Evolutionary conservation across 2,113 vertebrate species (phyloP).

Genomic region (Stigmatopora nigra): DNA sequence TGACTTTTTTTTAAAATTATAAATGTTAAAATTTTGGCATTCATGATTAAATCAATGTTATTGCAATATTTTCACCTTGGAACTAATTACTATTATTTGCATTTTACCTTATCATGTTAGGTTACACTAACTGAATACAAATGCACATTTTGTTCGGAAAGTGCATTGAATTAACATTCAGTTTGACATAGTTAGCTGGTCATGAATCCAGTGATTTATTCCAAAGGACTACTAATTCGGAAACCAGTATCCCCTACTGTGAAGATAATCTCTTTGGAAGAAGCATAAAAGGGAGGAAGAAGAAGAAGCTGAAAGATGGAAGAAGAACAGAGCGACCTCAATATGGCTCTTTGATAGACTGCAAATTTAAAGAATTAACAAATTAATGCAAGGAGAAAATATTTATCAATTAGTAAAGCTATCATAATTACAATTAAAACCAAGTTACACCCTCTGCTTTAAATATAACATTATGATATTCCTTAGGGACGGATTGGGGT

Average conservation of each 20-base stretch:
- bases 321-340: neutral
- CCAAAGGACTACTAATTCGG: conserved; percentile 19
- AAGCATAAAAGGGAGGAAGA: conserved; percentile 13
- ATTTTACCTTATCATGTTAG: neutral
- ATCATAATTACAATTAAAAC: neutral
- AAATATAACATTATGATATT: too few species aligned
- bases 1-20: too few species aligned
- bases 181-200: conserved; percentile 14
- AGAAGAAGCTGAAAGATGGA: neutral
- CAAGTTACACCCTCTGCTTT: neutral
- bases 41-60: too few species aligned
- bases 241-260: conserved; percentile 27
- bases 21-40: too few species aligned
- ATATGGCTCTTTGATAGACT: neutral
- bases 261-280: conserved; percentile 35
- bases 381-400: neutral
- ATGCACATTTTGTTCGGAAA: conserved; percentile 2
- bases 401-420: neutral
- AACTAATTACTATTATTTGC: neutral
- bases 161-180: conserved; percentile 9
- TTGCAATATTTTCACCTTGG: neutral
- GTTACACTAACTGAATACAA: neutral
- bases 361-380: neutral
- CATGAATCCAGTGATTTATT: conserved; percentile 27
- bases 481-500: too few species aligned